phyloP scores from a whole-genome alignment of 2,113 vertebrate genomes.

The Apeltes quadracus region DNA sequence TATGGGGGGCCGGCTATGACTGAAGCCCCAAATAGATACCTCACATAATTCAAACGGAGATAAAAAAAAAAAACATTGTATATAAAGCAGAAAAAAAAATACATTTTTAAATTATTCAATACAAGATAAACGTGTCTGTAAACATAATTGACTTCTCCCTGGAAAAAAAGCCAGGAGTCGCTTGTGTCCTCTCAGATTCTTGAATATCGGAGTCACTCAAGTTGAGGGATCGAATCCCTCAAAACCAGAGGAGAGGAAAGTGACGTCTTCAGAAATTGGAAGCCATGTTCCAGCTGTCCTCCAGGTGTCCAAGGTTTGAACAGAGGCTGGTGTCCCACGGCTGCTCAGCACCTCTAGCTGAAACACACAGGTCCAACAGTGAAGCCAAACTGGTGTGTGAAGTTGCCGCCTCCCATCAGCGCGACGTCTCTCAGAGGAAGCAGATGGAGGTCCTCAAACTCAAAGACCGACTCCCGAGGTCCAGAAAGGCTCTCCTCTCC shows the following conservation, averaged over 20 bases:
- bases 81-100: conserved; percentile 54
- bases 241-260: conserved; percentile 30
- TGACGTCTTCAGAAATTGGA: conserved; percentile 16
- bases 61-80: conserved; percentile 36
- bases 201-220: conserved; percentile 46
- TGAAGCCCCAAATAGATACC: conserved; percentile 39
- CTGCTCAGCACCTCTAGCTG: conserved; percentile 75
- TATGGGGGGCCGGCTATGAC: conserved; percentile 22
- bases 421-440: conserved; percentile 88
- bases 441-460: conserved; percentile 85
- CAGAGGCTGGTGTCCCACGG: conserved; percentile 20
- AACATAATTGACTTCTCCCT: conserved; percentile 69
- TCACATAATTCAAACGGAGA: conserved; percentile 19
- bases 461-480: conserved; percentile 81
- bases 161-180: conserved; percentile 23
- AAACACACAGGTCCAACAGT: conserved; percentile 88
- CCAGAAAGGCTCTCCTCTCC: conserved; percentile 71
- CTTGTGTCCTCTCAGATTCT: conserved; percentile 36
- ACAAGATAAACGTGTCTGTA: conserved; percentile 76
- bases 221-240: conserved; percentile 31
- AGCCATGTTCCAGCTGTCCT: conserved; percentile 32
- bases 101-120: conserved; percentile 76
- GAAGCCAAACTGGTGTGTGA: conserved; percentile 83
- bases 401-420: conserved; percentile 74
- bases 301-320: conserved; percentile 29